phyloP scores from a whole-genome alignment of 2,113 vertebrate species.

The Crypturellus undulatus region DNA sequence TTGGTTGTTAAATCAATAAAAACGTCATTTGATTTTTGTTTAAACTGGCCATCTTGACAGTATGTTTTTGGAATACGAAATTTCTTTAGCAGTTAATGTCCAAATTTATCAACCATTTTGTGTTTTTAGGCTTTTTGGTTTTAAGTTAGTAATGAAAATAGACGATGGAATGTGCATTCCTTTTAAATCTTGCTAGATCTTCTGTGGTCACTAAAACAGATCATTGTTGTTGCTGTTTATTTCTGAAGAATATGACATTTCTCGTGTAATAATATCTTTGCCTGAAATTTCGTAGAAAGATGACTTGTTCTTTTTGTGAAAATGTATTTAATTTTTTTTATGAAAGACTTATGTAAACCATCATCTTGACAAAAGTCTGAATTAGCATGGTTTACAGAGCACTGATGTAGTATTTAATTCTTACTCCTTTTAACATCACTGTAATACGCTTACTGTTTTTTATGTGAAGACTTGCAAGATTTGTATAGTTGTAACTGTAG shows the following conservation, averaged over 20 bases:
- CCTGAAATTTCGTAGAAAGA: background rate
- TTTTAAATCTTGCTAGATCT: background rate
- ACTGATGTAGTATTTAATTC: background rate
- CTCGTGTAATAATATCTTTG: background rate
- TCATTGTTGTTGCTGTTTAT: background rate
- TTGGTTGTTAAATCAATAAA: background rate
- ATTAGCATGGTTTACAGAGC: background rate
- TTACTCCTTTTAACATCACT: background rate
- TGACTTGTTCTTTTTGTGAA: background rate
- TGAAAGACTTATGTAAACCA: background rate
- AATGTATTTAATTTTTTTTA: background rate
- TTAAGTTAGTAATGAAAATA: background rate
- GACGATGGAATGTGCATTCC: background rate
- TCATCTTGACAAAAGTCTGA: background rate
- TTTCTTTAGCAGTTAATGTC: background rate
- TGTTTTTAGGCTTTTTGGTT: background rate
- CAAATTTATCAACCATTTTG: background rate
- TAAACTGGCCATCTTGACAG: background rate
- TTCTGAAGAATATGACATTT: background rate
- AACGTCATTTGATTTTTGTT: background rate
- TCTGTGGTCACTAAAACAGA: background rate
- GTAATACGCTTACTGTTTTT: background rate
- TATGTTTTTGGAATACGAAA: background rate
- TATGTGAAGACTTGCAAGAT: background rate
- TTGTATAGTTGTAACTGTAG: background rate